Base-by-base conservation (phyloP, 2,888 invertebrate genomes). In the Lepidocyrtoides sp. region DNA sequence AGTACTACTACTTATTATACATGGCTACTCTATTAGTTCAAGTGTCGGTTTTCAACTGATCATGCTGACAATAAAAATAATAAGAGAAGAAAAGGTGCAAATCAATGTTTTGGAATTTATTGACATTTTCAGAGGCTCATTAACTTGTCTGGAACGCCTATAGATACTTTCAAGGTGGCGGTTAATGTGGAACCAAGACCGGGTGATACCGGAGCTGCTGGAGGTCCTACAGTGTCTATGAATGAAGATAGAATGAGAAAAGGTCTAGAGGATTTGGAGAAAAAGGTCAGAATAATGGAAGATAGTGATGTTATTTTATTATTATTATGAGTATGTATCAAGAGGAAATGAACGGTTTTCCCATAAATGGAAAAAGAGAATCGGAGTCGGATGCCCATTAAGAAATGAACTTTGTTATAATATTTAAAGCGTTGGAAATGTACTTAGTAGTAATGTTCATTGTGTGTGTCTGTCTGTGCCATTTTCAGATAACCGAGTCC, bases 241-340 rank as follows among this genome's bases (percentile, higher is more conserved):
- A 92, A 91, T 82, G 93, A 94, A 81, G 94, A 94, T n/a, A 93
- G 92, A 69, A 93, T 94, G 91, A 75, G 93, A 29, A 91, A 92
- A 75, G 93, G 92, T 26, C 79, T 94, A 23, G 92, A 92, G 23
- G 92, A 94, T 79, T 93, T 94, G 89, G 94, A 94, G 85, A 92
- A 91, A 83, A 93, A 93, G 93, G 94, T 94, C 66, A 79, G 88
- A 75, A 57, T 69, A 20, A 36, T 7, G 41, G 29, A 14, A 29
- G 12, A 63, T 60, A 60, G 2, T 29, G 2, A 2, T 29, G 26
- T 69, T 48, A 48, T 75, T 75, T 23, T 23, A 12, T 72, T 14
- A 23, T 32, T 5, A 77, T 48, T 77, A 54, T 77, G 26, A 36
- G 41, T 69, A 20, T 60, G n/a, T 17, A 57, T 17, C 4, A 17